Base-by-base conservation (phyloP, 2,113 vertebrate species). In the Mellivora capensis region DNA sequence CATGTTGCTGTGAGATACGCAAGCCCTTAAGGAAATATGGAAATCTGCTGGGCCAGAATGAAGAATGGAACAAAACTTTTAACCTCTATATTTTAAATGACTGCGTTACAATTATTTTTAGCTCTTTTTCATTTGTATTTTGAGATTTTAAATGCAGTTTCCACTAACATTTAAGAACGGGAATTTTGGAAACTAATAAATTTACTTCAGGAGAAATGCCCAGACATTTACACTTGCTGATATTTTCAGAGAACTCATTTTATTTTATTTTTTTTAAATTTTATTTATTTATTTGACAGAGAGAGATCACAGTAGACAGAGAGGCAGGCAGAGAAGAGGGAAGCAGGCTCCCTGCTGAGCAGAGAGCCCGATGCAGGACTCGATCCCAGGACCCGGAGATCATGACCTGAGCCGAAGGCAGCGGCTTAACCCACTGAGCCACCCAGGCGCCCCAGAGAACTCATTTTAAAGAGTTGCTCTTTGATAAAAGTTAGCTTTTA, bases 21-120 rank as follows among this genome's bases (percentile, higher is more conserved):
- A 96, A 77, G 94, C 59, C 77, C 12, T 71, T 93, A 85, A 91
- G 79, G 79, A 93, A 95, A 69, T 59, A 57, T 9, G 54, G 94
- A 80, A 61, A 94, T 82, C 76, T 87, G 0, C 27, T 69, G 93
- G 83, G 54, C 89, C 77, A 87, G 44, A 93, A 49, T 44, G 93
- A 94, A 96, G 96, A 98, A 47, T 54, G 44, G 39, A 95, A 64
- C 71, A 52, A 57, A 87, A 87, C 84, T 76, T 25, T 80, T 87
- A 94, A 85, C 23, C 1, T 94, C 81, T 84, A 2, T n/a, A 23
- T 81, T 94, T 90, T 84, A 72, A 95, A 69, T 87, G 67, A 54
- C 4, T 79, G 25, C 25, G 27, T 72, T 79, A 57, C 34, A 44
- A 69, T 67, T 82, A 67, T 82, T 85, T 81, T 95, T 72, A 90